Evolutionary conservation across 2,113 vertebrate genomes (phyloP), one percentile per base, ranked within the genome.

Genomic region (Phalacrocorax brasilianus): DNA sequence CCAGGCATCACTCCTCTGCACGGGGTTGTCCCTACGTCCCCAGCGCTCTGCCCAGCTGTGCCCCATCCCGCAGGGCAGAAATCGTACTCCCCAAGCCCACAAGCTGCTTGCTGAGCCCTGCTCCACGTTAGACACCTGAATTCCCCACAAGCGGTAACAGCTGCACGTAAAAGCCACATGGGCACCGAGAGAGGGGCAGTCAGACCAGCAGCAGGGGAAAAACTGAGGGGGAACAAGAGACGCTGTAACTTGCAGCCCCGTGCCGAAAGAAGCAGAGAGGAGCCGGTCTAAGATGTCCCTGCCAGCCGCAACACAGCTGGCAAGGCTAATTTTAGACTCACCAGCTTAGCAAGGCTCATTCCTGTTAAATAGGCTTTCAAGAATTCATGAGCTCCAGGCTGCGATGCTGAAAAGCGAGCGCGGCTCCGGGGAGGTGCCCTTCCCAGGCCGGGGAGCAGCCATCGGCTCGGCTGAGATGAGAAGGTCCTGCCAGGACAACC

Each of bases 221-320:
- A 23, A 8, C 11, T 2, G 68, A 42, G 59, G 52, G 35, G 53
- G 58, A 65, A 66, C 14, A n/a, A 9, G 32, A 73, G 71, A 40
- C 8, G 45, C 49, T 21, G 23, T 18, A 66, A 79, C 22, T 47
- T 9, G 26, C 62, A 55, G 49, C 78, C 74, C 61, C 0, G 5
- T 9, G 21, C n/a, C 0, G 5, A 75, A 35, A 55, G 38, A 68
- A 91, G 84, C 70, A 21, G 47, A 74, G 53, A 78, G 47, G 71
- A 89, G 80, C 76, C 2, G 8, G 42, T 40, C 42, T 30, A 45
- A 38, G 20, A 3, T 1, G 27, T 68, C 89, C 88, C 77, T 45
- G 56, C 65, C 76, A 91, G 80, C 91, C 10, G 3, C 74, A n/a
- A 40, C 81, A 65, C 89, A 90, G 82, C 93, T 85, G 93, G 89